Conservation (phyloP, 2,888 invertebrate species). For the Lissocephala sabroskyi region DNA sequence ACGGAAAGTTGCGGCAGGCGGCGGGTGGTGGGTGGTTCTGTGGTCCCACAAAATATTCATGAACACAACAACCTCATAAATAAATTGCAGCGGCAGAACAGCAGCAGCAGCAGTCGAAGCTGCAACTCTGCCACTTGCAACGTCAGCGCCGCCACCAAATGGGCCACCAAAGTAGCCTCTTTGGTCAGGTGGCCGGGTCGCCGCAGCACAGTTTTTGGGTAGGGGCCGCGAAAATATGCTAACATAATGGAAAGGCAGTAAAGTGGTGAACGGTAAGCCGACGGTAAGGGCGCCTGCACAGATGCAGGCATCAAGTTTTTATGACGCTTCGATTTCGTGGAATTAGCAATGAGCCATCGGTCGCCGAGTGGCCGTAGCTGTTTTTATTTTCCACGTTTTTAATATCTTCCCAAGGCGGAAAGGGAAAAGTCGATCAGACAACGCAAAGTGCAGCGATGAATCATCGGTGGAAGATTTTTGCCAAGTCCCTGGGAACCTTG, state of each 20-base stretch:
- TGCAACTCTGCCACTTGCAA: not conserved
- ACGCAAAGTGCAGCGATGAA: constrained; percentile 29
- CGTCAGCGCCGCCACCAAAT: constrained; percentile 15
- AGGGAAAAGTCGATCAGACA: too few species aligned
- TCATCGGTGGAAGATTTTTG: constrained; percentile 20
- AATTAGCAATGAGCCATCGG: constrained; percentile 58
- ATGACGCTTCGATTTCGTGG: constrained; percentile 67
- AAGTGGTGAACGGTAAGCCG: constrained; percentile 1
- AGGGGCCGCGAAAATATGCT: constrained; percentile 37
- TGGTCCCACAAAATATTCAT: constrained; percentile 45
- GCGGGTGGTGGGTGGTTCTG: too few species aligned
- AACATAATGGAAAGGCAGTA: constrained; percentile 37
- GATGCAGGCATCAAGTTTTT: constrained; percentile 49
- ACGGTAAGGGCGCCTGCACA: constrained; percentile 13
- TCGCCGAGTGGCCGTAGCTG: constrained; percentile 17
- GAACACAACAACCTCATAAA: constrained; percentile 57
- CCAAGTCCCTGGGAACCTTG: constrained; percentile 1
- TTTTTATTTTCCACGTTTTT: constrained; percentile 39
- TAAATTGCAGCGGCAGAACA: constrained; percentile 41
- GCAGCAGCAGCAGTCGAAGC: constrained; percentile 9
- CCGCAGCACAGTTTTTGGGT: not conserved
- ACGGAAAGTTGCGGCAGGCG: not conserved
- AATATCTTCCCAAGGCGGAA: constrained; percentile 20
- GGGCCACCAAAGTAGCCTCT: constrained; percentile 35
- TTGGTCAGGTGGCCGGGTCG: not conserved